Evolutionary conservation across 2,797 vertebrate species (phyloP).

Genomic region (Chiroxiphia lanceolata): DNA sequence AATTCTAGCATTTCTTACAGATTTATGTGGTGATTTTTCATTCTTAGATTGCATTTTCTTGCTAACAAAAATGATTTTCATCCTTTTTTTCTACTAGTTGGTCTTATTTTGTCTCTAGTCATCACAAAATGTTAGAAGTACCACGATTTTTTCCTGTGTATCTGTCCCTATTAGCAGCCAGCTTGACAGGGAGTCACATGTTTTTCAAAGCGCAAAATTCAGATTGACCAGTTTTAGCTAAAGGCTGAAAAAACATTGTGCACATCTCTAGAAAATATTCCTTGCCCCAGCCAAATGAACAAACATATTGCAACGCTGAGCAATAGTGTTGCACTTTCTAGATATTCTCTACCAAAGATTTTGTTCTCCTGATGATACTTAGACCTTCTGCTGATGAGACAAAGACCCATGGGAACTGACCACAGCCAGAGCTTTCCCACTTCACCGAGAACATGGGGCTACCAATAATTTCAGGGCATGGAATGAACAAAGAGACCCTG

Average conservation of each 20-base stretch:
- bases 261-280: neutral
- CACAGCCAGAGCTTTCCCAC: neutral
- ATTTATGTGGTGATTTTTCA: neutral
- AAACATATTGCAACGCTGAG: neutral
- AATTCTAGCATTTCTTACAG: neutral
- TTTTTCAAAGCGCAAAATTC: neutral
- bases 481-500: neutral
- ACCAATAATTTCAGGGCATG: neutral
- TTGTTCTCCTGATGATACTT: neutral
- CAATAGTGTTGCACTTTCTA: neutral
- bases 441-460: neutral
- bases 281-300: constrained; percentile 1
- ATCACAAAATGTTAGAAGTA: neutral
- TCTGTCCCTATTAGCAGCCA: neutral
- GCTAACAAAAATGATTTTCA: neutral
- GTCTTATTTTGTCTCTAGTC: neutral
- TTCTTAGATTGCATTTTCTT: neutral
- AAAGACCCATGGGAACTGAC: neutral
- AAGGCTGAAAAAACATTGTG: neutral
- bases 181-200: neutral
- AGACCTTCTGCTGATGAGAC: neutral
- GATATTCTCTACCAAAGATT: neutral
- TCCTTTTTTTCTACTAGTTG: neutral
- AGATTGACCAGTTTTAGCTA: neutral
- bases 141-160: neutral